A percentile compares a stretch with the other conserved stretches of the same genome.
phyloP scores from a whole-genome alignment of 2,797 vertebrate genomes.

The Lates japonicus region DNA sequence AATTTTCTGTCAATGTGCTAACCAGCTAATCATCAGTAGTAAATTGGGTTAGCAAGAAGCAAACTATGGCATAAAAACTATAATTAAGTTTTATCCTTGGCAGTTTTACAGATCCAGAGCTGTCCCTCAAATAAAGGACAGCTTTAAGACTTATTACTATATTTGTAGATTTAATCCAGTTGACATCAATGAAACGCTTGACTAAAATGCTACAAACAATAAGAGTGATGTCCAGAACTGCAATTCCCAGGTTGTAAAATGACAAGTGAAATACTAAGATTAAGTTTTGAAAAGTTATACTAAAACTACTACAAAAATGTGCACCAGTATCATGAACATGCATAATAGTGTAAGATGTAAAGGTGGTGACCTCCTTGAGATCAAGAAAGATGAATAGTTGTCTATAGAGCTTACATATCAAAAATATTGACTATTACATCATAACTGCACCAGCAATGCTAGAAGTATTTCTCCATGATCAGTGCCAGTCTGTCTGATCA shows the following conservation, averaged over 20 bases:
- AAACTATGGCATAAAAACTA: too few relatives aligned
- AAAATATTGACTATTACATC: background rate
- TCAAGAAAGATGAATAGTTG: background rate
- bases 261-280: background rate
- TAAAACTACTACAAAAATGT: background rate
- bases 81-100: background rate
- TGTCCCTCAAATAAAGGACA: background rate
- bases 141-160: background rate
- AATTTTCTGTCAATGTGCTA: background rate
- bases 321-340: background rate
- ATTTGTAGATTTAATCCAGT: background rate
- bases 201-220: background rate
- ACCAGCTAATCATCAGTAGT: background rate
- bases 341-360: background rate
- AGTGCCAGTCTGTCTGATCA: background rate
- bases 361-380: background rate
- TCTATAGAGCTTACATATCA: background rate
- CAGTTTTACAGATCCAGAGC: background rate
- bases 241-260: background rate
- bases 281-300: background rate
- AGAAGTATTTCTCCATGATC: background rate
- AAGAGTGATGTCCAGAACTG: background rate
- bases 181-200: background rate
- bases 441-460: background rate
- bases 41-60: background rate